Evolutionary conservation across 2,888 invertebrate genomes (phyloP).

Genomic region (Heliconius erato): DNA sequence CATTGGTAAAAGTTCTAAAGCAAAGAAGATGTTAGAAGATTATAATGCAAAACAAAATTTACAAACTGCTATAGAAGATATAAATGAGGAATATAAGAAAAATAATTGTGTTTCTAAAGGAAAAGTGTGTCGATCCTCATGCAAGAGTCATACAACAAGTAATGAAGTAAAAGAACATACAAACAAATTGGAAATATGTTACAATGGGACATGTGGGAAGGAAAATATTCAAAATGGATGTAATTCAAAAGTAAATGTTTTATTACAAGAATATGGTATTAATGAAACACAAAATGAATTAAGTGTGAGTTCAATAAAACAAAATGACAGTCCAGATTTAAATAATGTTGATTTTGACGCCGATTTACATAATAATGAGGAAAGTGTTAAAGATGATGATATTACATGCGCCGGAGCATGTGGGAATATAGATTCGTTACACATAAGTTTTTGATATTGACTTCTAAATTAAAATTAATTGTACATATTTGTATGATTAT

Average conservation of each 20-base stretch:
- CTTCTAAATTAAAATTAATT: background rate
- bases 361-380: slow-evolving; percentile 52
- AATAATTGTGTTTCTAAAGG: slow-evolving; percentile 54
- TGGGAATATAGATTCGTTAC: slow-evolving; percentile 67
- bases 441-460: slow-evolving; percentile 67
- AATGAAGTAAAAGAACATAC: slow-evolving; percentile 40
- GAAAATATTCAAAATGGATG: slow-evolving; percentile 23
- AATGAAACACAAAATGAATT: slow-evolving; percentile 25
- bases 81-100: slow-evolving; percentile 61
- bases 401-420: slow-evolving; percentile 73
- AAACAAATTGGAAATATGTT: slow-evolving; percentile 39
- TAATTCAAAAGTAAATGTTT: slow-evolving; percentile 48
- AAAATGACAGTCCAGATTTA: slow-evolving; percentile 6
- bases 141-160: slow-evolving; percentile 52
- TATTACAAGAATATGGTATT: slow-evolving; percentile 52
- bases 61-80: slow-evolving; percentile 61
- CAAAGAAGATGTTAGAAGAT: slow-evolving; percentile 88
- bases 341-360: slow-evolving; percentile 43
- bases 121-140: slow-evolving; percentile 57
- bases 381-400: slow-evolving; percentile 61
- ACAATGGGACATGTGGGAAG: slow-evolving; percentile 30
- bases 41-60: slow-evolving; percentile 71
- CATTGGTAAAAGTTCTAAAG: slow-evolving; percentile 95
- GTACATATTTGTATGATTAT: slow-evolving; percentile 6
- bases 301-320: background rate